Base-by-base conservation (phyloP, 2,113 vertebrate genomes). In the Ophiodon elongatus region DNA sequence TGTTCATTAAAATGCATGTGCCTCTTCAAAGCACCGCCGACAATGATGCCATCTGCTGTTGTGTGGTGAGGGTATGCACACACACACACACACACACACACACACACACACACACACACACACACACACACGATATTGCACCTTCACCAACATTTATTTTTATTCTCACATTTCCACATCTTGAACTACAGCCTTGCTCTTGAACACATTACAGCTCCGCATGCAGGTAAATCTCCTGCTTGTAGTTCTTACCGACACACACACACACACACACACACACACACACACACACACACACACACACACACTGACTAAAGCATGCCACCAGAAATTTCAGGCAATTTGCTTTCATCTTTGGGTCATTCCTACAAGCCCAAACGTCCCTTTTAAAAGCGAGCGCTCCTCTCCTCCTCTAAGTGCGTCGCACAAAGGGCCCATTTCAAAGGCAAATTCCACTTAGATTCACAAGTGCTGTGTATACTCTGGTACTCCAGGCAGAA, bases 11-110 rank as follows among this genome's bases (percentile, higher is more conserved):
- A 93, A 95, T 95, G 92, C 86, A 95, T 92, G 93, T 29, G n/a
- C 41, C 77, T 95, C 93, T 95, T 95, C 94, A 95, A 95, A 95
- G 93, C 78, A 57, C 83, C 59, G 89, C 92, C 79, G 85, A 95
- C 94, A 95, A 93, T 92, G 93, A 94, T 90, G 92, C 94, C 95
- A 96, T 95, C 95, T 95, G 95, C 90, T 86, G 84, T 79, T 87
- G 82, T 77, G 77, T 63, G 2, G 29, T n/a, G 19, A 35, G 27
- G 25, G 64, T 73, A 71, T 27, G 67, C 85, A 81, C 85, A 70
- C 65, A 80, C 47, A 57, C 77, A 81, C n/a, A 74, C 66, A 37
- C 41, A 31, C 23, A 14, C 59, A 43, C 41, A 62, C 6, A 43
- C n/a, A 45, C 84, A 87, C 77, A 79, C 83, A 84, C 23, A 73